phyloP scores from a whole-genome alignment of 1,140 invertebrate genomes.

The Papilio helenus region DNA sequence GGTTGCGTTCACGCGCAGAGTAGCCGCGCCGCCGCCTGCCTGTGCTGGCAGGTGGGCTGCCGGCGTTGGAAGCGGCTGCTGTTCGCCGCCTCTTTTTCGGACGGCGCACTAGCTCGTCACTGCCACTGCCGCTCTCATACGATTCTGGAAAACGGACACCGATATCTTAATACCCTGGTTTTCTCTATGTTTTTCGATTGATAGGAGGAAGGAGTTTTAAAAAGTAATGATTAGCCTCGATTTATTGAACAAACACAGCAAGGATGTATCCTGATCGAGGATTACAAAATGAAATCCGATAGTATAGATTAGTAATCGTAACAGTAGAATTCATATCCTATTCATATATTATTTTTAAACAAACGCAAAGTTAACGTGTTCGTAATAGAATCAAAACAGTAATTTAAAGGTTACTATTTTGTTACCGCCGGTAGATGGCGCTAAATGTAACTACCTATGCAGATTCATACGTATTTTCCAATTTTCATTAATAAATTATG shows the following conservation, averaged over 20 bases:
- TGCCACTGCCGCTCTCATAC: conserved; percentile 72
- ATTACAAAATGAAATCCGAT: not conserved
- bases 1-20: conserved; percentile 91
- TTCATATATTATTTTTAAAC: not conserved
- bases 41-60: conserved; percentile 52
- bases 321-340: not conserved
- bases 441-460: not conserved
- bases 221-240: too few species aligned
- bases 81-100: conserved; percentile 58
- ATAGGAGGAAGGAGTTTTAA: too few species aligned
- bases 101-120: conserved; percentile 63
- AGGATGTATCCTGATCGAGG: not conserved
- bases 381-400: not conserved
- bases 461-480: too few species aligned
- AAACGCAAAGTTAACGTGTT: not conserved
- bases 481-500: not conserved
- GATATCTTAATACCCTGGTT: not conserved
- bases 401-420: not conserved
- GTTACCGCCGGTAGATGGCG: not conserved
- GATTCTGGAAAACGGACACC: conserved; percentile 61
- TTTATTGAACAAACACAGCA: not conserved
- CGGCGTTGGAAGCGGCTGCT: conserved; percentile 51
- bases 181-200: not conserved
- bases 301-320: not conserved
- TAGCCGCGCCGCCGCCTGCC: conserved; percentile 84